Conservation (phyloP, 37 sponge, comb jelly and placozoan genomes). For the Dysidea cf. avara region DNA sequence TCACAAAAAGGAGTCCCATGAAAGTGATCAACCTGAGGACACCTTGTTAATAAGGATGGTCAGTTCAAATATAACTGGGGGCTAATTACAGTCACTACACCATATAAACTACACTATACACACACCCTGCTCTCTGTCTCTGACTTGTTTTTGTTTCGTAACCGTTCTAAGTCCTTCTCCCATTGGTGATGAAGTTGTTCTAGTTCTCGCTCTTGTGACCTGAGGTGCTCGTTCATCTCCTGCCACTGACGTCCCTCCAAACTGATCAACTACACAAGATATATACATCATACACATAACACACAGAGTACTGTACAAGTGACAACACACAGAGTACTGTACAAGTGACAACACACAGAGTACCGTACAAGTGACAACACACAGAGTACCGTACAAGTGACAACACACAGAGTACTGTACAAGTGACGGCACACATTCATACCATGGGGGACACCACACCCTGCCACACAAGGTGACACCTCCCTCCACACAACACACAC, state of each 20-base stretch:
- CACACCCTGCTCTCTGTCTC: slow-evolving; percentile 84
- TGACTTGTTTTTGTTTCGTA: slow-evolving; percentile 52
- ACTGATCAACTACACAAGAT: slow-evolving; percentile 63
- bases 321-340: neutral
- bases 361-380: neutral
- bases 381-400: too few relatives aligned
- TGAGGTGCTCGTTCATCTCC: slow-evolving; percentile 61
- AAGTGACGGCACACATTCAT: neutral
- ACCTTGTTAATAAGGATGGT: too few relatives aligned
- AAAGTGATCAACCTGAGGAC: too few relatives aligned
- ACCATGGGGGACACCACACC: neutral
- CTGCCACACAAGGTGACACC: neutral
- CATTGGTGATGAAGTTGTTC: slow-evolving; percentile 67
- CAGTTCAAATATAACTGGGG: too few relatives aligned
- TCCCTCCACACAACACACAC: neutral
- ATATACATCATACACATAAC: too few relatives aligned
- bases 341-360: neutral
- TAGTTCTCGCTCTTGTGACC: slow-evolving; percentile 78
- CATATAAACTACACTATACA: too few relatives aligned
- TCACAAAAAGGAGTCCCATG: too few relatives aligned
- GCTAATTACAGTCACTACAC: too few relatives aligned
- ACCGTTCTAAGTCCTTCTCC: slow-evolving; percentile 81
- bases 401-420: neutral
- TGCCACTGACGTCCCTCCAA: slow-evolving; percentile 76
- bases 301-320: neutral